Percentiles rank a stretch among this genome's conserved stretches.
Evolutionary conservation across 1,140 invertebrate genomes (phyloP).

Genomic region (Drosophila pallidifrons): DNA sequence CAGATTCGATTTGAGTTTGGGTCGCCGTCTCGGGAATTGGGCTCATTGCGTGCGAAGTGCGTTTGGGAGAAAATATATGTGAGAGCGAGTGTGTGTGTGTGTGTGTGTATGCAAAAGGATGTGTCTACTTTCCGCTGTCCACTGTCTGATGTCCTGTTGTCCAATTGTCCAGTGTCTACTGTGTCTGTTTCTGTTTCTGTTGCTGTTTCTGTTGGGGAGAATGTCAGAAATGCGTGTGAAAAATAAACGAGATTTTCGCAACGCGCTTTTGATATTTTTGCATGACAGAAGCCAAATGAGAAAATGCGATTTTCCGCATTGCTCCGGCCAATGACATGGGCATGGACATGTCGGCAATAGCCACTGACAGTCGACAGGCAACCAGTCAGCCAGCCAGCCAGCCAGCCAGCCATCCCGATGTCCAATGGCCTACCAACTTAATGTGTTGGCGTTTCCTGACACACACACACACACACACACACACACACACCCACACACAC

Average conservation of each 20-base stretch:
- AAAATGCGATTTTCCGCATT: slow-evolving; percentile 83
- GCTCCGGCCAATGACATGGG: slow-evolving; percentile 79
- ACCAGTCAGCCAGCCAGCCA: slow-evolving; percentile 54
- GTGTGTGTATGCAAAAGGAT: too few species aligned
- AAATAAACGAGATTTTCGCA: slow-evolving; percentile 83
- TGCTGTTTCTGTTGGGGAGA: slow-evolving; percentile 27
- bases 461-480: slow-evolving; percentile 43
- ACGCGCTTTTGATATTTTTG: slow-evolving; percentile 81
- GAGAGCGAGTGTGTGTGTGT: slow-evolving; percentile 13
- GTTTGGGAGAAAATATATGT: slow-evolving; percentile 9
- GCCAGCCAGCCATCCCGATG: slow-evolving; percentile 56
- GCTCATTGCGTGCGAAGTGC: slow-evolving; percentile 25
- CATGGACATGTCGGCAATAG: slow-evolving; percentile 44
- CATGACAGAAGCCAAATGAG: slow-evolving; percentile 83
- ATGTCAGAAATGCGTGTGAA: slow-evolving; percentile 82
- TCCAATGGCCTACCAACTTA: slow-evolving; percentile 79
- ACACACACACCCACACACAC: slow-evolving; percentile 10
- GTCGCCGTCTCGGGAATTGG: slow-evolving; percentile 43
- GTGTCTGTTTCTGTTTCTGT: background rate
- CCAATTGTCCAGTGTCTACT: too few species aligned
- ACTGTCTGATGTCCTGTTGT: too few species aligned
- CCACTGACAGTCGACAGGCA: slow-evolving; percentile 34
- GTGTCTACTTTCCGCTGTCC: too few species aligned
- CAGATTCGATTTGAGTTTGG: slow-evolving; percentile 37
- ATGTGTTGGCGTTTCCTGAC: slow-evolving; percentile 77